Conservation (phyloP, 2,797 vertebrate genomes). For the Erpetoichthys calabaricus region DNA sequence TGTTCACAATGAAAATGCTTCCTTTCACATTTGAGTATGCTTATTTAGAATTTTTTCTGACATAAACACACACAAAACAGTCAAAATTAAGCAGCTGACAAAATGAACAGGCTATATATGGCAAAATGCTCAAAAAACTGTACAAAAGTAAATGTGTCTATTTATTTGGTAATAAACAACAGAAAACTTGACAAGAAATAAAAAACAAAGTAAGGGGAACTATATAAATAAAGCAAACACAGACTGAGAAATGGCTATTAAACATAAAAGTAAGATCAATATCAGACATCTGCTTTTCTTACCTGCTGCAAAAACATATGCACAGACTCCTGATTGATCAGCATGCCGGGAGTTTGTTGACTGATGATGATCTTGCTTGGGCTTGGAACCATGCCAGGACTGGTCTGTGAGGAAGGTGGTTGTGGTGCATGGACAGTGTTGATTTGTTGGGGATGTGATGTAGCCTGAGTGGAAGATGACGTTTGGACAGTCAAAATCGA, state of each 20-base stretch:
- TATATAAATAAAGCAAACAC: no score
- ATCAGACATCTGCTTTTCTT: constrained; percentile 22
- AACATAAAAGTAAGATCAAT: neutral
- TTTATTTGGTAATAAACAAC: no score
- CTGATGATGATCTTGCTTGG: constrained; percentile 76
- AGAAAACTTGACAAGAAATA: no score
- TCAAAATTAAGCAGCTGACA: no score
- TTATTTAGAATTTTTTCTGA: no score
- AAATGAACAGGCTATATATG: no score
- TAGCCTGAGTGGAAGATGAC: constrained; percentile 26
- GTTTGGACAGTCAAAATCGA: constrained; percentile 55
- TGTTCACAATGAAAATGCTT: no score
- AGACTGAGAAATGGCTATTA: neutral
- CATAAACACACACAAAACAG: no score
- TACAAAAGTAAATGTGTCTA: no score
- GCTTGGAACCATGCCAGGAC: constrained; percentile 40
- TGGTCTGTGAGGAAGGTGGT: constrained; percentile 43
- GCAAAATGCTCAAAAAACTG: no score
- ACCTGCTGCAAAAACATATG: constrained; percentile 95
- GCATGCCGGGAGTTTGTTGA: constrained; percentile 56
- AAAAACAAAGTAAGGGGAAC: no score
- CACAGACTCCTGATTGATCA: constrained; percentile 77
- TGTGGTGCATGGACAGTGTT: constrained; percentile 32
- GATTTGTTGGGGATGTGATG: constrained; percentile 36
- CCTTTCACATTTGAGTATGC: no score